Percentiles rank a stretch among this genome's conserved stretches.
Conservation (phyloP, 2,888 invertebrate genomes). For the Hyposoter didymator region DNA sequence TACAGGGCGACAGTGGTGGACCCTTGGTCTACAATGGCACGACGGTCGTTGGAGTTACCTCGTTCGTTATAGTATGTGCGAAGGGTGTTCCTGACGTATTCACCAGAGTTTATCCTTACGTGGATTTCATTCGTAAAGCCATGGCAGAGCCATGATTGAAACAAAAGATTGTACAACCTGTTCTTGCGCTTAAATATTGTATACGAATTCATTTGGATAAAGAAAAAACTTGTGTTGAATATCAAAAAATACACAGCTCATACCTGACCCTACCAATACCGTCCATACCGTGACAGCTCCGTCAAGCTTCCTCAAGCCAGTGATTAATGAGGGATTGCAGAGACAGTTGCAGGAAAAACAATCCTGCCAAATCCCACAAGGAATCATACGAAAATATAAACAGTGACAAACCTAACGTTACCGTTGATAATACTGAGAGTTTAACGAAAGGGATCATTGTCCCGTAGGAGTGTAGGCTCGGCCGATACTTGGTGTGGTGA, state of each 20-base stretch:
- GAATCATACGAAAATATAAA: neutral
- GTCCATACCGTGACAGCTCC: too few relatives aligned
- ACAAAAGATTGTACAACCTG: neutral
- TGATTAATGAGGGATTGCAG: neutral
- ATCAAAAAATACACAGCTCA: neutral
- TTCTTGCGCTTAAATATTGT: neutral
- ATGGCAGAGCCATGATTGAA: neutral
- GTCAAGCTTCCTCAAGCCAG: neutral
- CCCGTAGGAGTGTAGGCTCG: neutral
- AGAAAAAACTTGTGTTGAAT: neutral
- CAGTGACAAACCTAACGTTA: neutral
- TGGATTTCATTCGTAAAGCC: constrained; percentile 54
- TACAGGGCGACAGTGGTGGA: constrained; percentile 70
- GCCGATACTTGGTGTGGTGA: too few relatives aligned
- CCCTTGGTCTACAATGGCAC: constrained; percentile 7
- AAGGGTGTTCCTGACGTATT: constrained; percentile 63
- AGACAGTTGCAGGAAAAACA: neutral
- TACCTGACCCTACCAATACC: neutral
- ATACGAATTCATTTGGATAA: neutral
- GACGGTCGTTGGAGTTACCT: constrained; percentile 59
- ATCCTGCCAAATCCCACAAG: neutral
- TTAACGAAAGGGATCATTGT: neutral
- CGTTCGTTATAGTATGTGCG: constrained; percentile 59
- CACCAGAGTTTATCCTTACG: constrained; percentile 58
- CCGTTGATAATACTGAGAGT: neutral